Percentiles rank a stretch among this genome's conserved stretches.
phyloP scores from a whole-genome alignment of 2,888 invertebrate species.

The Trichopria drosophilae region DNA sequence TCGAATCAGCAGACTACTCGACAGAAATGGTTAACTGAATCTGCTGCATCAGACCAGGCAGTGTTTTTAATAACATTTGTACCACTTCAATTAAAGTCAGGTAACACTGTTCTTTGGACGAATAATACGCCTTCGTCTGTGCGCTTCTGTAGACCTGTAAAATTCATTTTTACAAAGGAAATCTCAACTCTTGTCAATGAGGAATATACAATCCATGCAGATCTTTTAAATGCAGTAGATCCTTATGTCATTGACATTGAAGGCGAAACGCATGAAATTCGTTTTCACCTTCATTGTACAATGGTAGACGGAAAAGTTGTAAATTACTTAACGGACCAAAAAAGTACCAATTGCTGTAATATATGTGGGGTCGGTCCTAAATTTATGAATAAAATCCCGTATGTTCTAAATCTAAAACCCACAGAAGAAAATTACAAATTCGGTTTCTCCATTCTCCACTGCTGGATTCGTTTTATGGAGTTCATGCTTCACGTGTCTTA shows the following conservation, averaged over 20 bases:
- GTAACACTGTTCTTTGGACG: constrained; percentile 13
- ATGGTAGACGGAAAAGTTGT: constrained; percentile 21
- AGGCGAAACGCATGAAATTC: too few species aligned
- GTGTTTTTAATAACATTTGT: constrained; percentile 7
- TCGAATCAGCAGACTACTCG: constrained; percentile 13
- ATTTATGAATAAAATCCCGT: constrained; percentile 10
- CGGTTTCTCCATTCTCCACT: constrained; percentile 10
- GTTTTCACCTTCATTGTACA: too few species aligned
- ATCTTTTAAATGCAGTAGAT: constrained; percentile 7
- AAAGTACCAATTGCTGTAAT: constrained; percentile 18
- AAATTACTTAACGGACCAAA: constrained; percentile 10
- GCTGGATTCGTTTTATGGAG: constrained; percentile 11
- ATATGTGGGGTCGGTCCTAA: constrained; percentile 16
- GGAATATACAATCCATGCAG: constrained; percentile 9
- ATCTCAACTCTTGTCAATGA: constrained; percentile 6
- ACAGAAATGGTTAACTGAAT: constrained; percentile 11
- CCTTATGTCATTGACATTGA: background rate
- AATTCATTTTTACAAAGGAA: constrained; percentile 22
- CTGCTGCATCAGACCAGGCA: constrained; percentile 8
- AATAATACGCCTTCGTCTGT: constrained; percentile 17
- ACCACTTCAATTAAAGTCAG: constrained; percentile 12
- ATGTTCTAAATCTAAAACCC: constrained; percentile 7
- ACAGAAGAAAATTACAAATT: constrained; percentile 14
- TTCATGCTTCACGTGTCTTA: constrained; percentile 11
- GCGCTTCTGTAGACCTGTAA: constrained; percentile 14